A percentile compares a stretch with the other conserved stretches of the same genome.
Evolutionary conservation across 2,797 vertebrate genomes (phyloP).

Genomic region (Labeo calbasu): DNA sequence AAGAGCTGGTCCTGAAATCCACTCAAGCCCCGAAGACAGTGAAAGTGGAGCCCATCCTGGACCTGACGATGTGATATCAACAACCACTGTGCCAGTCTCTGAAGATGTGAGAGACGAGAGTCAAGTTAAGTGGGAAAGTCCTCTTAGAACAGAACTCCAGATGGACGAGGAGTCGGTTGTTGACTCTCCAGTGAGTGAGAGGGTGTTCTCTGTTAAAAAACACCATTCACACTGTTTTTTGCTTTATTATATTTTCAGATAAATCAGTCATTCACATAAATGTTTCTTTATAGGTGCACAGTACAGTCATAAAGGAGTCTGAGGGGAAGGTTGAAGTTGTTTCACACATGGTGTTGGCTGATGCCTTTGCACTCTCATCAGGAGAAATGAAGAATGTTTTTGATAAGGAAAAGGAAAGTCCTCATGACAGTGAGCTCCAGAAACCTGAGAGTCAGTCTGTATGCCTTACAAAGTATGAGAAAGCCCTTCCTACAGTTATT

Average conservation of each 20-base stretch:
- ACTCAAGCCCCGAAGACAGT: neutral
- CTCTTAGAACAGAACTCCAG: neutral
- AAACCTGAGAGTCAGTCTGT: neutral
- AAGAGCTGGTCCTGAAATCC: neutral
- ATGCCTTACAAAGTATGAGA: neutral
- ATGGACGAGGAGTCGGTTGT: neutral
- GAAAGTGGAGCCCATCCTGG: neutral
- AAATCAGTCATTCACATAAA: neutral
- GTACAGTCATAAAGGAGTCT: neutral
- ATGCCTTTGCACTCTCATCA: slow-evolving; percentile 28
- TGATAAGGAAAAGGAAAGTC: neutral
- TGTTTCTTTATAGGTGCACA: slow-evolving; percentile 5
- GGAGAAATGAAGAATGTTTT: slow-evolving; percentile 14
- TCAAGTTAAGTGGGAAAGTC: neutral
- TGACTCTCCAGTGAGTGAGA: neutral
- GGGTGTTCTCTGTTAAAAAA: neutral
- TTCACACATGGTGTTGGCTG: slow-evolving; percentile 6
- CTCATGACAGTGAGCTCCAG: neutral
- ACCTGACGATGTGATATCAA: neutral
- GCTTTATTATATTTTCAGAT: neutral
- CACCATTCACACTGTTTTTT: neutral
- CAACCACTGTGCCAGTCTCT: neutral
- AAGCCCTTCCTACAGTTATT: neutral
- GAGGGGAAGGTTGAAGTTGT: neutral
- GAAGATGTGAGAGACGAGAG: neutral